These are phyloP conservation scores for Drosophila vallismaia DNA, from an alignment of 2,888 invertebrate species.

Conservation along the genomic window DNA sequence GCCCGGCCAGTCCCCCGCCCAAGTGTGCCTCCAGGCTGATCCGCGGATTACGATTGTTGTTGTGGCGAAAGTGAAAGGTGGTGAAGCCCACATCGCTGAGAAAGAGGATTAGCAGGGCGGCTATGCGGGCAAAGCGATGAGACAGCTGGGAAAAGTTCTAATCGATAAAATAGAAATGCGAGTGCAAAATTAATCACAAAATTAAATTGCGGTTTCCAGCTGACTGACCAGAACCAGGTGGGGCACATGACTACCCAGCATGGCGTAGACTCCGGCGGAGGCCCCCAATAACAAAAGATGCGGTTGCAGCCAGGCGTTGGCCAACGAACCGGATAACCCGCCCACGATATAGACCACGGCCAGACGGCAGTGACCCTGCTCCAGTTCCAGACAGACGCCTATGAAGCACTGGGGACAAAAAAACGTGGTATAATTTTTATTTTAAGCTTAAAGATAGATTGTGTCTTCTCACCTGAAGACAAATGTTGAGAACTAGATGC, in stretches of 20 bases:
- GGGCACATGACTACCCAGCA: slow-evolving; percentile 93
- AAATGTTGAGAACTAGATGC: slow-evolving; percentile 91
- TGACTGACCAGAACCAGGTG: slow-evolving; percentile 89
- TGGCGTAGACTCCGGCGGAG: slow-evolving; percentile 95
- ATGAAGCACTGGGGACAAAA: slow-evolving; percentile 65
- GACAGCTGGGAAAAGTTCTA: slow-evolving; percentile 84
- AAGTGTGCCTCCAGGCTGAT: slow-evolving; percentile 90
- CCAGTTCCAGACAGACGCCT: slow-evolving; percentile 86
- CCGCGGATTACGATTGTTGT: slow-evolving; percentile 83
- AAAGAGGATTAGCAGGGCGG: slow-evolving; percentile 87
- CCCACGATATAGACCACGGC: slow-evolving; percentile 90
- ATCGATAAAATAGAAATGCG: slow-evolving; percentile 19
- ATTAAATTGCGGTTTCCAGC: slow-evolving; percentile 59
- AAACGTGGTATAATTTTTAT: background rate
- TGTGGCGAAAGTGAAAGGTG: slow-evolving; percentile 84
- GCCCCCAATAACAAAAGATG: slow-evolving; percentile 92
- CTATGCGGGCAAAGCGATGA: slow-evolving; percentile 85
- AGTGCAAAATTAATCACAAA: slow-evolving; percentile 27
- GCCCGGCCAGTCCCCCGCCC: slow-evolving; percentile 88
- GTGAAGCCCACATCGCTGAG: slow-evolving; percentile 87
- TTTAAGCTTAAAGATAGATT: no score
- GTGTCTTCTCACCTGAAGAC: slow-evolving; percentile 86
- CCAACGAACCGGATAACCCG: slow-evolving; percentile 90
- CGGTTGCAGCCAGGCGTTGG: slow-evolving; percentile 90
- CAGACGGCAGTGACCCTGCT: slow-evolving; percentile 90